Percentiles rank a stretch among this genome's conserved stretches.
phyloP scores from a whole-genome alignment of 2,888 invertebrate genomes.

The Stegophylla sp. region DNA sequence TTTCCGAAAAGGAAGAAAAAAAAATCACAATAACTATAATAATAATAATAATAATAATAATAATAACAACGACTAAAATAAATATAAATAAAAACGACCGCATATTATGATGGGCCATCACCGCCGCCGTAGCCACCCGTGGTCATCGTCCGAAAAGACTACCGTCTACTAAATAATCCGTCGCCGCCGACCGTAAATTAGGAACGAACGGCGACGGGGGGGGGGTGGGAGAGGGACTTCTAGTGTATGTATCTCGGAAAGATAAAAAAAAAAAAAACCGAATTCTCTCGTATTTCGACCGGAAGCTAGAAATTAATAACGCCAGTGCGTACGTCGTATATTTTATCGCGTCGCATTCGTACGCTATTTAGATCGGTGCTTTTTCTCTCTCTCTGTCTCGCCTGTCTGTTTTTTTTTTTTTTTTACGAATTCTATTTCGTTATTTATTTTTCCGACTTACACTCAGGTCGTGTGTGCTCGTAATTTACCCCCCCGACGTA shows the following conservation, averaged over 20 bases:
- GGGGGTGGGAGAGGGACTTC: neutral
- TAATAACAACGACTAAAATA: constrained; percentile 27
- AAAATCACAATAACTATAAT: constrained; percentile 7
- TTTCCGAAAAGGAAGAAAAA: neutral
- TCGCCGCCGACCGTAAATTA: constrained; percentile 40
- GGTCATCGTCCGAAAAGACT: constrained; percentile 27
- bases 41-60: neutral
- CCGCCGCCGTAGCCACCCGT: constrained; percentile 33
- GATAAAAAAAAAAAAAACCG: neutral
- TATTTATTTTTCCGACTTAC: constrained; percentile 6
- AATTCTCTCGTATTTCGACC: constrained; percentile 1
- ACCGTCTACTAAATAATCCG: constrained; percentile 56
- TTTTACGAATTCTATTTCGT: constrained; percentile 9
- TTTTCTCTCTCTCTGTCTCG: too few relatives aligned
- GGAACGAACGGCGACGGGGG: too few relatives aligned
- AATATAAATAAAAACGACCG: constrained; percentile 36
- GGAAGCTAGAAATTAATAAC: constrained; percentile 49
- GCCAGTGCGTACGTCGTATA: neutral
- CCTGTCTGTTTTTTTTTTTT: too few relatives aligned
- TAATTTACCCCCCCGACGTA: too few relatives aligned
- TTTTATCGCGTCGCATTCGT: neutral
- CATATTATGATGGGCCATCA: constrained; percentile 31
- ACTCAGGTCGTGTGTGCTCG: neutral
- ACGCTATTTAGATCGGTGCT: neutral
- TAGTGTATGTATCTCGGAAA: neutral